These are phyloP conservation scores for Thalassaphorura encarpata DNA, from an alignment of 1,140 invertebrate genomes.

Conservation along the genomic window DNA sequence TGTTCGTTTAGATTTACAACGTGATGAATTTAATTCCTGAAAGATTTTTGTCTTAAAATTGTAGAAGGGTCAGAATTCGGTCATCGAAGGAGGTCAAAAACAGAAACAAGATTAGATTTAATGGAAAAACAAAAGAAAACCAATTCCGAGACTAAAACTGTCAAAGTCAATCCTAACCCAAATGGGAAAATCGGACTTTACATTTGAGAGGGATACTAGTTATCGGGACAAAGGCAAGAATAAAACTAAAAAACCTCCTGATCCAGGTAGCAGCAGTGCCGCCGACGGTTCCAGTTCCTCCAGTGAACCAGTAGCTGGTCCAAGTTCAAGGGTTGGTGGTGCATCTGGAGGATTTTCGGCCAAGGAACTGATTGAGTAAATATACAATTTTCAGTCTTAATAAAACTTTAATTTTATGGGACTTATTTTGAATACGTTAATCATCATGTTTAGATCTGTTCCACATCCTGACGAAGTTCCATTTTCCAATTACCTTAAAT, in stretches of 20 bases:
- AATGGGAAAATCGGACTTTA: conserved; percentile 35
- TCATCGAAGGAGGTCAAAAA: conserved; percentile 73
- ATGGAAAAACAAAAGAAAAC: conserved; percentile 70
- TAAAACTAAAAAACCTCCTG: conserved; percentile 8
- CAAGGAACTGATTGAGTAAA: conserved; percentile 22
- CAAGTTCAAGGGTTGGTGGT: too few relatives aligned
- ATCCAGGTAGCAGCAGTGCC: too few relatives aligned
- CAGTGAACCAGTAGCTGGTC: too few relatives aligned
- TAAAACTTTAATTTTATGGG: background rate
- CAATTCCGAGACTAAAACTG: conserved; percentile 43
- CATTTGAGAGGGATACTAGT: conserved; percentile 15
- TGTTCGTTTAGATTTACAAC: conserved; percentile 41
- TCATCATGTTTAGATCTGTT: conserved; percentile 18
- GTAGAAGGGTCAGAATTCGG: conserved; percentile 59
- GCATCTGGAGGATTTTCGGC: too few relatives aligned
- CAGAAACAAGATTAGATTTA: conserved; percentile 76
- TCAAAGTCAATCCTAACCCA: conserved; percentile 38
- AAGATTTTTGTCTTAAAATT: conserved; percentile 24
- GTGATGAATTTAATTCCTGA: background rate
- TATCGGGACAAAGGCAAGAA: conserved; percentile 5
- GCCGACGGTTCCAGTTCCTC: too few relatives aligned
- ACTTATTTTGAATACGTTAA: background rate
- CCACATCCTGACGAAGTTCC: conserved; percentile 27
- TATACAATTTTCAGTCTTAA: background rate
- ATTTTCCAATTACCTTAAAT: conserved; percentile 58